Evolutionary conservation across 1,140 invertebrate genomes (phyloP), one percentile per base, ranked within the genome.

Genomic region (Acromyrmex charruanus): DNA sequence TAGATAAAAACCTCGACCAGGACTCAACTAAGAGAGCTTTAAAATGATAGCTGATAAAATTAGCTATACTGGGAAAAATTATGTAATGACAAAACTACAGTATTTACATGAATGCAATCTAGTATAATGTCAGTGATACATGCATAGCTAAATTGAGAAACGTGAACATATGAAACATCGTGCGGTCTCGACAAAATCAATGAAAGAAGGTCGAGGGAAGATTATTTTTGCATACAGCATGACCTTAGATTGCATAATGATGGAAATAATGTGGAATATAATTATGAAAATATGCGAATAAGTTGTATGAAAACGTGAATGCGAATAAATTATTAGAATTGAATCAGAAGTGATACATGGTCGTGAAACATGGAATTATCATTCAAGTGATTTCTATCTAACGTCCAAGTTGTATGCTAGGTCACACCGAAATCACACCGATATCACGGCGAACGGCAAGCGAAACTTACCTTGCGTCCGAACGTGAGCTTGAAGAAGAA

Each of bases 401-500:
- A 85, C 71, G 81, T 77, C 82, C 75, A 85, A 85, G 75, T 58
- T 74, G 61, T 59, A 75, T 55, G 69, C 74, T 85, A 85, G 21
- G 49, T 85, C 80, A 86, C 85, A 86, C 51, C 53, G 75, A 86
- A 35, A 49, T 85, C 80, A 86, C 85, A 86, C 63, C 65, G 75
- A 86, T 21, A 86, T 86, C 85, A 79, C 9, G 44, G 59, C 21
- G 10, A 58, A 44, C 28, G 71, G 59, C 16, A 87, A 55, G 28
- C 44, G 81, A 69, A 88, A 93, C 95, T 96, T 96, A 98, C 98
- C 97, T 98, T 98, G 92, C 98, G 97, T 88, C 97, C 97, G 91
- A 97, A 98, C n/a, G 97, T 97, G 90, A 98, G 96, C 95, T 98
- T 99, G 96, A 98, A 99, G 94, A 98, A 97, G 96, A 98, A 97